Percentiles rank a stretch among this genome's conserved stretches.
These are phyloP conservation scores for Elachura formosa DNA, from an alignment of 2,113 vertebrate species.

Conservation along the genomic window DNA sequence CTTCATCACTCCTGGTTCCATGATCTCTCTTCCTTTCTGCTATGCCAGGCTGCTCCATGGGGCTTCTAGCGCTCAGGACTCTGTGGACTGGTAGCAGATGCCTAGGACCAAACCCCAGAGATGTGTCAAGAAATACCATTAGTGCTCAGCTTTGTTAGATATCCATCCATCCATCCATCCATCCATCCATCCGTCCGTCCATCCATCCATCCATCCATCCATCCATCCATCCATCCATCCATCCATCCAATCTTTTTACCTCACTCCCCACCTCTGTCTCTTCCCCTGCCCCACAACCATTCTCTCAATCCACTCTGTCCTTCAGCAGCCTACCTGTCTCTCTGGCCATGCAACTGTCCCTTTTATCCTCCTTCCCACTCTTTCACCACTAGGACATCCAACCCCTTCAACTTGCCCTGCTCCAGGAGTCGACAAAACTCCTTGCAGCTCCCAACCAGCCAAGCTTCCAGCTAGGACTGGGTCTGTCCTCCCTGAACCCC, in stretches of 20 bases:
- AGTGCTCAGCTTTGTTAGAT: background rate
- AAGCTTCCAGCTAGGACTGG: background rate
- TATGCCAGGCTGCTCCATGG: background rate
- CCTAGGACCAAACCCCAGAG: background rate
- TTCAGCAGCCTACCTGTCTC: background rate
- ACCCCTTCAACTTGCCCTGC: background rate
- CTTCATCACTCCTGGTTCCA: background rate
- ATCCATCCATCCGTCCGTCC: background rate
- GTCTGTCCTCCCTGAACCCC: background rate
- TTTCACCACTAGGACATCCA: background rate
- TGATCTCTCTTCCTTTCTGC: background rate
- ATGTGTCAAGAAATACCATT: background rate
- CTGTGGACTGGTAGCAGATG: fast-evolving
- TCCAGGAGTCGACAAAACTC: background rate
- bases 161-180: background rate
- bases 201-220: too few relatives aligned
- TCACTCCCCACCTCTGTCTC: background rate
- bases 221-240: background rate
- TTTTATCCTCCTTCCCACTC: background rate
- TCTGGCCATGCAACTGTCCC: background rate
- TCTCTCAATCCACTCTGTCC: background rate
- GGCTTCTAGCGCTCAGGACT: background rate
- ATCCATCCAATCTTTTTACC: background rate
- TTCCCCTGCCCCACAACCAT: background rate
- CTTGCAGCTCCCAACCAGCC: background rate